Conservation (phyloP, 2,113 vertebrate genomes). For the Saguinus imperator region DNA sequence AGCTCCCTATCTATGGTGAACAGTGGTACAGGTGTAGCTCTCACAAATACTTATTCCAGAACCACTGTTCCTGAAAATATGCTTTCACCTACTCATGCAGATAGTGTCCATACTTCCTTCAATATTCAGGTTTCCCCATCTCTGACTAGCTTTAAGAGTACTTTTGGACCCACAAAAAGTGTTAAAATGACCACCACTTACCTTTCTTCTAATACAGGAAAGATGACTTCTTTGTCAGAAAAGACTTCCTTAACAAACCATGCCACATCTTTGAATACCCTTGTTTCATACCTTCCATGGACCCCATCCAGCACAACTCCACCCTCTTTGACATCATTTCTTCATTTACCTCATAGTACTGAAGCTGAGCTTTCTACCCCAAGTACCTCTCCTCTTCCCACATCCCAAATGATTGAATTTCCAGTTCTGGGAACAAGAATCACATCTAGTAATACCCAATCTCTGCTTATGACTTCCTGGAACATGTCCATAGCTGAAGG, state of each 20-base stretch:
- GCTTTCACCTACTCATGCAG: conserved; percentile 19
- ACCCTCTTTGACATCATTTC: conserved; percentile 35
- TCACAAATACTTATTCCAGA: conserved; percentile 32
- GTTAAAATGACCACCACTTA: background rate
- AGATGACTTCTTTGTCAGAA: conserved; percentile 48
- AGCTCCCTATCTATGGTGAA: background rate
- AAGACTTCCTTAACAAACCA: conserved; percentile 32
- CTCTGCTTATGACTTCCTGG: conserved; percentile 38
- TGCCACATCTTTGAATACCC: background rate
- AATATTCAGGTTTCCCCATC: conserved; percentile 25
- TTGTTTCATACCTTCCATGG: background rate
- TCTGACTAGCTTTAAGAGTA: conserved; percentile 27
- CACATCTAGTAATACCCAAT: background rate
- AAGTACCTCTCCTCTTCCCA: background rate
- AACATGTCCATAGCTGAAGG: conserved; percentile 5
- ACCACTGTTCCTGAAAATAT: background rate
- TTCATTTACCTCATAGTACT: conserved; percentile 31
- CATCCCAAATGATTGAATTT: conserved; percentile 28
- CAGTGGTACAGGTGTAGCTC: background rate
- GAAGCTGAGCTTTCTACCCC: background rate
- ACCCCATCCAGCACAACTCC: background rate
- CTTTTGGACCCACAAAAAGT: conserved; percentile 15
- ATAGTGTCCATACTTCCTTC: background rate
- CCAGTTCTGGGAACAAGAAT: conserved; percentile 32
- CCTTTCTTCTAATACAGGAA: conserved; percentile 37